These are phyloP conservation scores for Acleris holmiana DNA, from an alignment of 2,888 invertebrate genomes.

Conservation along the genomic window DNA sequence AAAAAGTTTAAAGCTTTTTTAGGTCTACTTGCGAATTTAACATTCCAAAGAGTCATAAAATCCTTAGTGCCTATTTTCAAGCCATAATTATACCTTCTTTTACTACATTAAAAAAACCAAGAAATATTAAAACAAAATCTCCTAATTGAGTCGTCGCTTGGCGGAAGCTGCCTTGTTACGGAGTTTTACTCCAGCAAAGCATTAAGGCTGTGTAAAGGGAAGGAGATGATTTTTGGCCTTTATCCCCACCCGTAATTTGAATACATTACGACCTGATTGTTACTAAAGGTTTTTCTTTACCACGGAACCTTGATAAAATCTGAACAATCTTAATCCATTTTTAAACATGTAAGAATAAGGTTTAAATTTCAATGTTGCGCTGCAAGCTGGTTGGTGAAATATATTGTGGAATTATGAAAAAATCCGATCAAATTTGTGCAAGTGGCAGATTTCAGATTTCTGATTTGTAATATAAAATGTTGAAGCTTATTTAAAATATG, in stretches of 20 bases:
- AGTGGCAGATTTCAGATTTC: conserved; percentile 10
- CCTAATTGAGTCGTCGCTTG: conserved; percentile 20
- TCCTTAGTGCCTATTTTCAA: no score
- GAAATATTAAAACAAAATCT: conserved; percentile 10
- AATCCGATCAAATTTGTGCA: conserved; percentile 15
- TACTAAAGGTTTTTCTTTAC: conserved; percentile 26
- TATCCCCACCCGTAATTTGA: conserved; percentile 37
- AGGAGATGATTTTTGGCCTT: conserved; percentile 31
- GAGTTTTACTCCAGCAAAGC: conserved; percentile 20
- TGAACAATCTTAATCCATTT: neutral
- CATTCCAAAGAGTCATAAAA: no score
- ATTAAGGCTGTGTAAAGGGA: conserved; percentile 32
- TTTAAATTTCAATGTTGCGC: conserved; percentile 1
- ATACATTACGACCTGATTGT: conserved; percentile 37
- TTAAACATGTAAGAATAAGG: neutral
- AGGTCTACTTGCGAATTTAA: no score
- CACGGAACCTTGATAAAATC: conserved; percentile 5
- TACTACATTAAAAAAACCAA: neutral
- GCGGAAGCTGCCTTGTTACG: conserved; percentile 24
- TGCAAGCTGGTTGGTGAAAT: conserved; percentile 1
- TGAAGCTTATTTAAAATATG: neutral
- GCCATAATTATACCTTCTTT: neutral
- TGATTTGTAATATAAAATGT: no score
- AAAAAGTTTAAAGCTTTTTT: no score
- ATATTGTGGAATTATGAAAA: conserved; percentile 11